phyloP scores from a whole-genome alignment of 2,888 invertebrate genomes.

The Caenorhabditis panamensis region DNA sequence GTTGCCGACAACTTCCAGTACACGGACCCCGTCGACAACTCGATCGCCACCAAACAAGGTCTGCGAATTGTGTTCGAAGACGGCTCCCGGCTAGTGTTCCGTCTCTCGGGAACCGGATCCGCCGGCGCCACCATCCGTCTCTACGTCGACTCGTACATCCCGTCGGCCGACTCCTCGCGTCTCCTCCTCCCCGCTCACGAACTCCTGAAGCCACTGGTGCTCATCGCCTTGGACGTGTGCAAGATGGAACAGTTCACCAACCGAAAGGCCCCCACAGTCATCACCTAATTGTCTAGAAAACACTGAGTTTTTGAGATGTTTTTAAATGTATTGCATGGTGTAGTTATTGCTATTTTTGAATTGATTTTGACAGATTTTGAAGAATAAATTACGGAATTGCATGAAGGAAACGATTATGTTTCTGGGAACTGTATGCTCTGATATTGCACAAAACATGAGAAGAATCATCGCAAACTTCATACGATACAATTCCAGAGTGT shows the following conservation, averaged over 20 bases:
- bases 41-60: slow-evolving; percentile 88
- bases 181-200: slow-evolving; percentile 83
- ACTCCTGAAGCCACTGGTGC: slow-evolving; percentile 91
- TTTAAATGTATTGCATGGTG: slow-evolving; percentile 43
- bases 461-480: too few relatives aligned
- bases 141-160: slow-evolving; percentile 90
- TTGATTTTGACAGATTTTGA: slow-evolving; percentile 13
- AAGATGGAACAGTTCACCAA: slow-evolving; percentile 91
- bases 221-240: slow-evolving; percentile 90
- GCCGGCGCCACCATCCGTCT: slow-evolving; percentile 96
- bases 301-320: too few relatives aligned
- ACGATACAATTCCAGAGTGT: too few relatives aligned
- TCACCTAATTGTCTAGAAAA: slow-evolving; percentile 85
- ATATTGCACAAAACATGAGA: too few relatives aligned
- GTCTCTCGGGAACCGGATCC: slow-evolving; percentile 97
- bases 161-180: slow-evolving; percentile 86
- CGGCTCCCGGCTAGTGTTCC: slow-evolving; percentile 93
- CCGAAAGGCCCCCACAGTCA: slow-evolving; percentile 93
- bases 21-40: slow-evolving; percentile 94
- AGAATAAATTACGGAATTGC: too few relatives aligned
- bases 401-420: too few relatives aligned
- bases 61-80: slow-evolving; percentile 94
- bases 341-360: too few relatives aligned
- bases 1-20: slow-evolving; percentile 95
- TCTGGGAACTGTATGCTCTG: too few relatives aligned